Conservation (phyloP, 2,113 vertebrate genomes). For the Grammomys dolichurus region DNA sequence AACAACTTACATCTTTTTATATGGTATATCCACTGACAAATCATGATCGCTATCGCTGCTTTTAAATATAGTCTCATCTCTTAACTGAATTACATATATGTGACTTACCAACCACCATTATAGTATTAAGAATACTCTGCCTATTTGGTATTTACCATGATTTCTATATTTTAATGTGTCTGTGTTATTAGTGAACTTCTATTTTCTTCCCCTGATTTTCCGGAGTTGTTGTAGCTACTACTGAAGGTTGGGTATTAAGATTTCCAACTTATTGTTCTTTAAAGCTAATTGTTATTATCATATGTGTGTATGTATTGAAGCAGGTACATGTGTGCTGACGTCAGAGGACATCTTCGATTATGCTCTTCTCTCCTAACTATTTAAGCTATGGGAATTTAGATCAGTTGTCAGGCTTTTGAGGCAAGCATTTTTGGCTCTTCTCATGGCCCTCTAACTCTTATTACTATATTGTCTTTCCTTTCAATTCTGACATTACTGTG, state of each 20-base stretch:
- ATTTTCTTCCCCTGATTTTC: neutral
- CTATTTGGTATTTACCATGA: neutral
- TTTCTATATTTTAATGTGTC: neutral
- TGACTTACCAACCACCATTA: neutral
- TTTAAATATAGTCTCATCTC: neutral
- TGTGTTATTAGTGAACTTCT: neutral
- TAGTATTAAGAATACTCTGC: neutral
- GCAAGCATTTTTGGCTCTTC: neutral
- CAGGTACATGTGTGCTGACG: neutral
- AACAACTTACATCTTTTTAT: neutral
- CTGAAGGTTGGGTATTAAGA: neutral
- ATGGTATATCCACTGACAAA: neutral
- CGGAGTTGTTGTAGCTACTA: neutral
- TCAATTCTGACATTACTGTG: neutral
- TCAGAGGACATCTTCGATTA: neutral
- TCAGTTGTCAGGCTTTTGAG: neutral
- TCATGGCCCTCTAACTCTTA: neutral
- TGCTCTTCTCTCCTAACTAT: neutral
- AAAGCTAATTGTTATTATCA: neutral
- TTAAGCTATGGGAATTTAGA: neutral
- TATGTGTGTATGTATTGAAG: neutral
- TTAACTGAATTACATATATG: neutral
- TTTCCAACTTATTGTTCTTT: neutral
- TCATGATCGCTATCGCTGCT: neutral
- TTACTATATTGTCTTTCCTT: neutral